Base-by-base conservation (phyloP, 2,797 vertebrate genomes). In the Gadopsis marmoratus region DNA sequence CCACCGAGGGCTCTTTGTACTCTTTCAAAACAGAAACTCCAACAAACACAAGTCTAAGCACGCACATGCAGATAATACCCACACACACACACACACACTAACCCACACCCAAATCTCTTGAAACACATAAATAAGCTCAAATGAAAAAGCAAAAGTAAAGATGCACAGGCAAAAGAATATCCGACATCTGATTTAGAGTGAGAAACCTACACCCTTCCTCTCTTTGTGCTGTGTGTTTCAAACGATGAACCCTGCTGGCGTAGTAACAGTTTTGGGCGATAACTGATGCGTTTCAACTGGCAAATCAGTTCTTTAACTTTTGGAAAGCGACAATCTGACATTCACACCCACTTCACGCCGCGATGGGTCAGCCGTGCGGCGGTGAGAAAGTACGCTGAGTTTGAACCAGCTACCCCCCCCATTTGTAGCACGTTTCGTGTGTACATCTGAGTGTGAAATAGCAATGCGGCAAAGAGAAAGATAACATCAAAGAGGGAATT, bases 401-500 rank as follows among this genome's bases (percentile, higher is more conserved):
- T 61, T 37, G 19, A 53, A 54, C 26, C 4, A 21, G 7, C 26
- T 26, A 26, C 26, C 26, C 26, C 26, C 26, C 26, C 26, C 26
- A 26, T 26, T 59, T 53, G 45, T 63, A 53, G 37, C 35, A 39
- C 39, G 39, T 76, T 54, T 33, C 9, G 4, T 60, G 78, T 58
- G 37, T 39, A 69, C 19, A 50, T 39, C 58, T 14, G 17, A 75
- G 64, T 54, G 56, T 67, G 67, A 88, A 86, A 90, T 61, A 71
- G 76, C 78, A 86, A 79, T 74, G 71, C 82, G 59, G 76, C 72
- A 87, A 78, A 87, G 71, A 86, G 59, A 83, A 69, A 78, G 86
- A 90, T 88, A 83, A 86, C 68, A 93, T 92, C 87, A 88, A 86
- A 90, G 85, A 71, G 68, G 66, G 74, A 86, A 86, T 83, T 79